phyloP scores from a whole-genome alignment of 2,797 vertebrate genomes.

The Sebastes cheni region DNA sequence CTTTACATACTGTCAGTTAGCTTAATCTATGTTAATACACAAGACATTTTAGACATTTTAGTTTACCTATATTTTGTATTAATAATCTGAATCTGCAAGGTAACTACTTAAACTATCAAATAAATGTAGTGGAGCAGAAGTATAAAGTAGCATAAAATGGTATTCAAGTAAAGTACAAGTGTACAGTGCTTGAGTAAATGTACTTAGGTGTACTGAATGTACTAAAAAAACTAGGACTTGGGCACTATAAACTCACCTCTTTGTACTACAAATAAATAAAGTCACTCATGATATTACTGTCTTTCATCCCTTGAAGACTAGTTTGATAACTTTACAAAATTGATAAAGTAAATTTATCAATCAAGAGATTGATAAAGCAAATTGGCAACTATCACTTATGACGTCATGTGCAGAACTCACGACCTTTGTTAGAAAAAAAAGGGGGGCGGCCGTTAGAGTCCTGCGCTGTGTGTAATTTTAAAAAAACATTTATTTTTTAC shows the following conservation, averaged over 20 bases:
- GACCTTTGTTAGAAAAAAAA: slow-evolving; percentile 47
- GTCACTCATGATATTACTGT: neutral
- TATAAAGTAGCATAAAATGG: neutral
- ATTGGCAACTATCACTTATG: slow-evolving; percentile 53
- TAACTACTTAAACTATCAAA: neutral
- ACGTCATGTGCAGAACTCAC: slow-evolving; percentile 71
- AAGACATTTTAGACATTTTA: no score
- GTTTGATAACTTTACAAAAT: neutral
- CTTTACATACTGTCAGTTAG: neutral
- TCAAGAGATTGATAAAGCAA: neutral
- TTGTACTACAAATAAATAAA: neutral
- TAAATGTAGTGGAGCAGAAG: neutral
- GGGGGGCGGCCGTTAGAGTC: neutral
- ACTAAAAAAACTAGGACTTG: neutral
- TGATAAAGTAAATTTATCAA: neutral
- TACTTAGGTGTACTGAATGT: neutral
- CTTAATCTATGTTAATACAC: neutral
- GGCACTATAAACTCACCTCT: neutral
- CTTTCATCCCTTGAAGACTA: no score
- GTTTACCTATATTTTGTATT: neutral
- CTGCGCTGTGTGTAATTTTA: neutral
- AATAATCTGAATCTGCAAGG: neutral
- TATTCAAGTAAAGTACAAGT: neutral
- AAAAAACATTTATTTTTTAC: neutral
- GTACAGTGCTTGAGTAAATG: neutral